These are phyloP conservation scores for Anastrepha ludens DNA, from an alignment of 1,140 invertebrate genomes.

Conservation along the genomic window DNA sequence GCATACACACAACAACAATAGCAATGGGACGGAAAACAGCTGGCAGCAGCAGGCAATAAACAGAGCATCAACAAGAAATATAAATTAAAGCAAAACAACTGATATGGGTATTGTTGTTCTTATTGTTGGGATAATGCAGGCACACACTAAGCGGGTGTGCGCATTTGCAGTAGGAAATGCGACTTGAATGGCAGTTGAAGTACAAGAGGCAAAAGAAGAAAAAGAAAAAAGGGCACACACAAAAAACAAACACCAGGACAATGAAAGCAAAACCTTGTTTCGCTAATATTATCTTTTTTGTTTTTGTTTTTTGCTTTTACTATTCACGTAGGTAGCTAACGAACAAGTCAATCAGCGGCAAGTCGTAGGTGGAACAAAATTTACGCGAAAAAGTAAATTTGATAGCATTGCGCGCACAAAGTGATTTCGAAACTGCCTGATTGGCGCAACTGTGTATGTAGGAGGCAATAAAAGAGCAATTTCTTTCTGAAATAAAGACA, in stretches of 20 bases:
- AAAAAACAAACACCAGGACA: neutral
- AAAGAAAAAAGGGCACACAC: neutral
- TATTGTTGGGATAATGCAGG: neutral
- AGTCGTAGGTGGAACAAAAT: neutral
- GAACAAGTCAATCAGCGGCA: constrained; percentile 36
- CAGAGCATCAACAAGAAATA: neutral
- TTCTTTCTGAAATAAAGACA: neutral
- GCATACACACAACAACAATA: constrained; percentile 7
- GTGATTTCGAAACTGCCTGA: neutral
- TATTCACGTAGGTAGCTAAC: neutral
- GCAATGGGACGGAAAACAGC: neutral
- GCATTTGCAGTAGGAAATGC: constrained; percentile 35
- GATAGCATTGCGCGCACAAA: neutral
- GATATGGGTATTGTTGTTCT: neutral
- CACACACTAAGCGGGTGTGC: neutral
- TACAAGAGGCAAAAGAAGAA: neutral
- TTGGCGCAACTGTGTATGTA: neutral
- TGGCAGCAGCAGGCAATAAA: neutral
- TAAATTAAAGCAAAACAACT: constrained; percentile 31
- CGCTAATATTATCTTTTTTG: constrained; percentile 13
- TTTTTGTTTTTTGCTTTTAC: neutral
- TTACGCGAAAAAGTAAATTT: neutral
- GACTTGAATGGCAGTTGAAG: constrained; percentile 39
- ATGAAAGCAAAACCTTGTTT: constrained; percentile 37
- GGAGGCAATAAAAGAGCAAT: neutral